Base-by-base conservation (phyloP, 2,113 vertebrate genomes). In the Saguinus imperator region DNA sequence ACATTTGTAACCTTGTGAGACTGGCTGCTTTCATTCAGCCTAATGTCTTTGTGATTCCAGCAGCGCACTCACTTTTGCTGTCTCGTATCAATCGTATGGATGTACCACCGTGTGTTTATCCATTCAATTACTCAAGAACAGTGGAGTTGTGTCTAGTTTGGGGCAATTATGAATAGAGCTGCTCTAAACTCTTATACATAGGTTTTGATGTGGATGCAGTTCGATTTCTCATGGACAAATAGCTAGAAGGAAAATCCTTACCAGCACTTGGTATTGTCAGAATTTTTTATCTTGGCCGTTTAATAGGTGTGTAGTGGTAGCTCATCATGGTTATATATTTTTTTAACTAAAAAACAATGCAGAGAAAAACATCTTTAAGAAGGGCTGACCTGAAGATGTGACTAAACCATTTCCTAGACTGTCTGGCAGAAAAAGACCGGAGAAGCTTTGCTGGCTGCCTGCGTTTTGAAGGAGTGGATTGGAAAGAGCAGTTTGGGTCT, bases 31-130 rank as follows among this genome's bases (percentile, higher is more conserved):
- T 20, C 18, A 48, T 3, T 72, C 16, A 37, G 29, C 48, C 2
- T 3, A 2, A 0, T 0, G 1, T 81, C 50, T 80, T 17, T 25
- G 75, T 29, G 68, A 17, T 45, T 48, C 73, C n/a, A 3, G 4
- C 23, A 5, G 3, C 40, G 43, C 25, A 16, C 43, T n/a, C 1
- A 8, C 17, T 50, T n/a, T 0, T 27, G 0, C 20, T 16, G 14
- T 32, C 21, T 0, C 13, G 3, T 37, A 35, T 17, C 20, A 1
- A 0, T 27, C 8, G 1, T 17, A 0, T 57, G 43, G 64, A 18
- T 0, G 1, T 37, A 37, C 18, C n/a, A 1, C 5, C 1, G 25
- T 35, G 13, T 66, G 61, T 23, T 12, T 70, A 16, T 21, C 37
- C 52, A 0, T 83, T 81, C 9, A 1, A 27, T 32, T 16, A 76